Conservation (phyloP, 1,140 invertebrate species). For the Zaprionus ghesquierei region DNA sequence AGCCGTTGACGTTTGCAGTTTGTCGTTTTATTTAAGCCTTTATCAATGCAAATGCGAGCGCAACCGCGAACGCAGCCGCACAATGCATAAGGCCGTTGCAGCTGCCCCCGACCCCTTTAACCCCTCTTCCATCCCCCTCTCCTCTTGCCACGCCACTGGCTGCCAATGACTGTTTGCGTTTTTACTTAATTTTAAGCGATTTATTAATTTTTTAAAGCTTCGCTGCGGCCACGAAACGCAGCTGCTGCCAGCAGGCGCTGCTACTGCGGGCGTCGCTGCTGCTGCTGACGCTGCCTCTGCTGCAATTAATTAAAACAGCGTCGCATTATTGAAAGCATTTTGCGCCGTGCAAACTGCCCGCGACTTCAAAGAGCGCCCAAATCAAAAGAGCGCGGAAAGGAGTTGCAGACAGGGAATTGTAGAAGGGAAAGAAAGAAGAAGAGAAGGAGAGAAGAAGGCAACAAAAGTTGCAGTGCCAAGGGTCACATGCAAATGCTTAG, state of each 20-base stretch:
- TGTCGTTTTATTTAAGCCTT: slow-evolving; percentile 64
- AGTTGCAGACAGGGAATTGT: slow-evolving; percentile 11
- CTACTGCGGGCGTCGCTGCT: background rate
- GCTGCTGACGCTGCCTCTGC: slow-evolving; percentile 7
- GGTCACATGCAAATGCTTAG: slow-evolving; percentile 28
- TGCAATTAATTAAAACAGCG: slow-evolving; percentile 53
- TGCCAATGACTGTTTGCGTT: slow-evolving; percentile 51
- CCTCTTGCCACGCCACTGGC: background rate
- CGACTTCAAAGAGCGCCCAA: slow-evolving; percentile 3
- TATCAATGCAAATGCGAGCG: slow-evolving; percentile 60
- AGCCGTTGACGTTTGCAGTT: slow-evolving; percentile 48
- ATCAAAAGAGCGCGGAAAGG: background rate
- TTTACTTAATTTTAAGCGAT: slow-evolving; percentile 68
- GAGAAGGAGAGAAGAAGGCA: background rate
- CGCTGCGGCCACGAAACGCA: background rate
- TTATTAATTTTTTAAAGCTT: slow-evolving; percentile 59
- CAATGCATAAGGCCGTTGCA: slow-evolving; percentile 8
- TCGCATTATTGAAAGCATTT: slow-evolving; percentile 25
- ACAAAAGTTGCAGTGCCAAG: background rate
- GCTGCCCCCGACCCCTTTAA: background rate
- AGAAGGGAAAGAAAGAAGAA: slow-evolving; percentile 5
- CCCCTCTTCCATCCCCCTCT: background rate
- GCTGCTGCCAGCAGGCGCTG: background rate
- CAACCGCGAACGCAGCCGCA: slow-evolving; percentile 35
- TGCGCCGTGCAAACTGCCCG: background rate